phyloP scores from a whole-genome alignment of 1,140 invertebrate genomes.

The Brachionus angularis region DNA sequence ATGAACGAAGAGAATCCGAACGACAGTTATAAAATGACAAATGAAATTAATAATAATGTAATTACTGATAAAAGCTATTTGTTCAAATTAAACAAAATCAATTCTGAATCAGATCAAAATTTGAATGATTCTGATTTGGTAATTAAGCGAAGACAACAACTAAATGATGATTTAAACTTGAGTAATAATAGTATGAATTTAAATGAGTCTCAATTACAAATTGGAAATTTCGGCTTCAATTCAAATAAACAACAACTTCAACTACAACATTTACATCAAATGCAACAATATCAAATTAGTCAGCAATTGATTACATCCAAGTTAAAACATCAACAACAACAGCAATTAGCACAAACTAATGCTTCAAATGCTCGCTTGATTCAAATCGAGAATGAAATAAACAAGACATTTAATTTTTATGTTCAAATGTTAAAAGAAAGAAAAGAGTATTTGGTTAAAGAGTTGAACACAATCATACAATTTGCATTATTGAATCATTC shows the following conservation, averaged over 20 bases:
- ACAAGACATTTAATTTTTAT: slow-evolving; percentile 41
- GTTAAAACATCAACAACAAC: slow-evolving; percentile 15
- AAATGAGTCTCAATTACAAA: no score
- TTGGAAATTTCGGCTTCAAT: neutral
- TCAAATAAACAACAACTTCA: neutral
- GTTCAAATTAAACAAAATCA: neutral
- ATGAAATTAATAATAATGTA: slow-evolving; percentile 24
- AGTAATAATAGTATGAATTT: no score
- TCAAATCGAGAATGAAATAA: slow-evolving; percentile 32
- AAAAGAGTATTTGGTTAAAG: slow-evolving; percentile 34
- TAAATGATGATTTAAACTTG: no score
- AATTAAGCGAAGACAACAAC: neutral
- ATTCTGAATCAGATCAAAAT: slow-evolving; percentile 91
- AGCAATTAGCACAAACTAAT: neutral
- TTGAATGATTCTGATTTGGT: slow-evolving; percentile 69
- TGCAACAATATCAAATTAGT: slow-evolving; percentile 16
- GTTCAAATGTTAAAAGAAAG: slow-evolving; percentile 41
- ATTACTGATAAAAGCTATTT: slow-evolving; percentile 3
- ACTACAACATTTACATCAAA: slow-evolving; percentile 23
- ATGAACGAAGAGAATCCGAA: neutral
- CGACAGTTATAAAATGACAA: neutral
- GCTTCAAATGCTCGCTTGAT: slow-evolving; percentile 6
- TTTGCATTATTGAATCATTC: slow-evolving; percentile 36
- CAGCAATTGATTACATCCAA: slow-evolving; percentile 8
- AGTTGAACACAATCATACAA: slow-evolving; percentile 40